Evolutionary conservation across 2,797 vertebrate species (phyloP).

Genomic region (Danio jaintianensis): DNA sequence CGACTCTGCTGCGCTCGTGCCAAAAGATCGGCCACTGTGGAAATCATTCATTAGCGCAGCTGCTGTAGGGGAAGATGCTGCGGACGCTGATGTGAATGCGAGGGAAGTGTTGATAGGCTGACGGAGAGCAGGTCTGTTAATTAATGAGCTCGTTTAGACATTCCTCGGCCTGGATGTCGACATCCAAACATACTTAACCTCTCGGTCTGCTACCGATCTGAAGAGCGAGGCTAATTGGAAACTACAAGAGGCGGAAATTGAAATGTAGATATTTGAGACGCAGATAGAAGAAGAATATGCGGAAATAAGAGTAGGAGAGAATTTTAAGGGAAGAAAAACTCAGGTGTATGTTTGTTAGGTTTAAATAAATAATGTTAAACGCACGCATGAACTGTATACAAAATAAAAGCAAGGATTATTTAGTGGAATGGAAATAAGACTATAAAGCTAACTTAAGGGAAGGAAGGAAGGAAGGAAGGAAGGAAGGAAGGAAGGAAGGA

Average conservation of each 20-base stretch:
- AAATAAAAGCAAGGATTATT: no score
- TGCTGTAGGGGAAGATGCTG: constrained; percentile 45
- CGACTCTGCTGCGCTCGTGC: constrained; percentile 21
- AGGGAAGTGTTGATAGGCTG: neutral
- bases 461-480: no score
- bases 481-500: no score
- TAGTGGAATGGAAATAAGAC: no score
- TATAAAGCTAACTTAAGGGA: no score
- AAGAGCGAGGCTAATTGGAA: constrained; percentile 1
- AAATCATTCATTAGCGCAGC: constrained; percentile 55
- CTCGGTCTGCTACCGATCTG: neutral
- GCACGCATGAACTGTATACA: no score
- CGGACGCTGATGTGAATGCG: constrained; percentile 12
- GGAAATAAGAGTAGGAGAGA: no score
- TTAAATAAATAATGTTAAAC: no score
- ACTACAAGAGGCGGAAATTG: neutral
- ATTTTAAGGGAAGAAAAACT: no score
- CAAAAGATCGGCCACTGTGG: constrained; percentile 47
- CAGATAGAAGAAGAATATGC: neutral
- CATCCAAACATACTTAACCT: neutral
- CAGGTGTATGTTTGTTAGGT: no score
- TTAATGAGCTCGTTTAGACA: constrained; percentile 26
- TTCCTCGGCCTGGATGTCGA: constrained; percentile 22
- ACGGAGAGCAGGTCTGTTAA: constrained; percentile 28
- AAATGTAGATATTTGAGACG: neutral